Conservation (phyloP, 2,888 invertebrate species). For the Patella caerulea region DNA sequence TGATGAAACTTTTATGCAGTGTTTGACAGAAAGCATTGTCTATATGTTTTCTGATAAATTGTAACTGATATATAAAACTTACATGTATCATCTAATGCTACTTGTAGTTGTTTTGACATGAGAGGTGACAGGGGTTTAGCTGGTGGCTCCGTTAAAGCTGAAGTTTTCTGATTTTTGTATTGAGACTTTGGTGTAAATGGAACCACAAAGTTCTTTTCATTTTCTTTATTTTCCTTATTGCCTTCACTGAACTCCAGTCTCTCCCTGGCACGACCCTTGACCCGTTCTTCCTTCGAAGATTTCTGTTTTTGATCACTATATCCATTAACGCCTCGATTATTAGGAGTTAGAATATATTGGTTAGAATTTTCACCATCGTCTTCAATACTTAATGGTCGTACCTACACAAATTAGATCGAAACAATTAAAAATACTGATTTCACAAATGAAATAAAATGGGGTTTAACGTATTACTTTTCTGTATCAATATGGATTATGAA, state of each 20-base stretch:
- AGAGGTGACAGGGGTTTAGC: slow-evolving; percentile 55
- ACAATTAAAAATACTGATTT: too few species aligned
- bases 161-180: slow-evolving; percentile 9
- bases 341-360: slow-evolving; percentile 33
- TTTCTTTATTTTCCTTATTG: slow-evolving; percentile 28
- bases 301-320: slow-evolving; percentile 1
- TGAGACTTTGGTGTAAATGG: slow-evolving; percentile 67
- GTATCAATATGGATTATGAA: too few species aligned
- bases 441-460: too few species aligned
- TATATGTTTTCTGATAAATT: background rate
- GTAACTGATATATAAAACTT: slow-evolving; percentile 31
- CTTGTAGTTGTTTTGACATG: slow-evolving; percentile 51
- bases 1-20: too few species aligned
- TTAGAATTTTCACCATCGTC: slow-evolving; percentile 27
- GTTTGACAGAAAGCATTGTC: background rate
- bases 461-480: too few species aligned
- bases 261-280: slow-evolving; percentile 51
- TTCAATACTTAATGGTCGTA: background rate
- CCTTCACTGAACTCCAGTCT: slow-evolving; percentile 51
- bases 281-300: slow-evolving; percentile 14
- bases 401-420: background rate
- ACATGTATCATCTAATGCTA: slow-evolving; percentile 60
- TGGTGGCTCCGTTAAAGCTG: slow-evolving; percentile 11
- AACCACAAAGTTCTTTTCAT: slow-evolving; percentile 64
- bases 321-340: slow-evolving; percentile 14